Evolutionary conservation across 2,797 vertebrate genomes (phyloP).

Genomic region (Enteromius viviparus): DNA sequence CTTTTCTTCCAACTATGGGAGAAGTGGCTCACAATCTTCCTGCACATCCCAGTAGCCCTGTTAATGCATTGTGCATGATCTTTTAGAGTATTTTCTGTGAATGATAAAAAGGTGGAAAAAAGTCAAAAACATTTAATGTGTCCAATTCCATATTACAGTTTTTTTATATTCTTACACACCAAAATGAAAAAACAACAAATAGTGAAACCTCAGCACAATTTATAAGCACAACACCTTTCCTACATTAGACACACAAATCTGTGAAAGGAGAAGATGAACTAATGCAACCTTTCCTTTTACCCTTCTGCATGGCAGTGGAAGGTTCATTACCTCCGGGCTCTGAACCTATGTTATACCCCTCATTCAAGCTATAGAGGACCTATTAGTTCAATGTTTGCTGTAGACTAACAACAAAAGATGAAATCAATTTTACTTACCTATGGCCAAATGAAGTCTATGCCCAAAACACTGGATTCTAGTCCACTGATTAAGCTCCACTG

Average conservation of each 20-base stretch:
- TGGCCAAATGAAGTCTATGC: conserved; percentile 15
- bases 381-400: not conserved
- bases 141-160: not conserved
- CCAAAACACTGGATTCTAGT: conserved; percentile 15
- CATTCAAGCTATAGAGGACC: too few relatives aligned
- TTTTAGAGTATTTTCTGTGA: conserved; percentile 5
- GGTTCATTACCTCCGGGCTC: too few relatives aligned
- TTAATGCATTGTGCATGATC: not conserved
- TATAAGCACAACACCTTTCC: too few relatives aligned
- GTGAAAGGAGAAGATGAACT: too few relatives aligned
- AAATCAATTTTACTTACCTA: not conserved
- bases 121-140: not conserved
- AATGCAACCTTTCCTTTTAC: too few relatives aligned
- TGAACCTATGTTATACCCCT: too few relatives aligned
- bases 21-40: conserved; percentile 3
- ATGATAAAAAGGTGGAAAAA: not conserved
- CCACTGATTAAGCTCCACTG: conserved; percentile 1
- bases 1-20: not conserved
- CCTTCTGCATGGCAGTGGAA: too few relatives aligned
- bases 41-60: conserved; percentile 12
- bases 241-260: too few relatives aligned
- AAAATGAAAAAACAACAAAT: too few relatives aligned
- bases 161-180: too few relatives aligned
- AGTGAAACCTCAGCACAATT: too few relatives aligned
- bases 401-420: not conserved